Conservation (phyloP, 2,888 invertebrate genomes). For the Ecdyonurus torrentis region DNA sequence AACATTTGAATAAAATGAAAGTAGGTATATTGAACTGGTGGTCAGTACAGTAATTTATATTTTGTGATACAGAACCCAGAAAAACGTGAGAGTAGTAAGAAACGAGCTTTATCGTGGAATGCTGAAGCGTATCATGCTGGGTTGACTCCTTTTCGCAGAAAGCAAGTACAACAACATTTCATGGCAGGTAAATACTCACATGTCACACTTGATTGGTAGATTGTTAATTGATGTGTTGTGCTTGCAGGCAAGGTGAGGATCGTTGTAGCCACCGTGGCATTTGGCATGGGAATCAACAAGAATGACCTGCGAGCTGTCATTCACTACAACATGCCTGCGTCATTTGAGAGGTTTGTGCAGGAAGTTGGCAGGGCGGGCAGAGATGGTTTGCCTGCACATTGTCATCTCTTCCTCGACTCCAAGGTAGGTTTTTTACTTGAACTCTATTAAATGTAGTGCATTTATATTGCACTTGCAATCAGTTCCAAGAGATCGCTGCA, state of each 20-base stretch:
- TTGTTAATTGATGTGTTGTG: background rate
- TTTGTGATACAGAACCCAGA: background rate
- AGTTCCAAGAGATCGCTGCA: no score
- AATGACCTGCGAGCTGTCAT: conserved; percentile 89
- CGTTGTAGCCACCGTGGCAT: conserved; percentile 95
- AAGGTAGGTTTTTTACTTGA: conserved; percentile 32
- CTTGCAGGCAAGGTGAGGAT: conserved; percentile 37
- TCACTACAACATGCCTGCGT: conserved; percentile 80
- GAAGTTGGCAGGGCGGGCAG: conserved; percentile 89
- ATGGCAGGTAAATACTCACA: conserved; percentile 51
- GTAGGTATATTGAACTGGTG: no score
- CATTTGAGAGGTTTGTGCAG: conserved; percentile 77
- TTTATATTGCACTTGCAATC: no score
- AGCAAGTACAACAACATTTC: conserved; percentile 70
- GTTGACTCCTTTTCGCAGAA: conserved; percentile 59
- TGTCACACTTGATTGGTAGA: background rate
- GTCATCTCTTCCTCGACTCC: conserved; percentile 68
- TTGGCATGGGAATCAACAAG: conserved; percentile 98
- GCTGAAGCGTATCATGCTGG: conserved; percentile 93
- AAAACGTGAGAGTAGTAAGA: conserved; percentile 20
- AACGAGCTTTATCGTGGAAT: conserved; percentile 46
- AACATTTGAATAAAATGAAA: no score
- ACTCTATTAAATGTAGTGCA: no score
- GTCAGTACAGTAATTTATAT: no score
- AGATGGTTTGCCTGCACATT: conserved; percentile 67